A percentile compares a stretch with the other conserved stretches of the same genome.
Evolutionary conservation across 2,797 vertebrate genomes (phyloP).

Genomic region (Xerus rutilus): DNA sequence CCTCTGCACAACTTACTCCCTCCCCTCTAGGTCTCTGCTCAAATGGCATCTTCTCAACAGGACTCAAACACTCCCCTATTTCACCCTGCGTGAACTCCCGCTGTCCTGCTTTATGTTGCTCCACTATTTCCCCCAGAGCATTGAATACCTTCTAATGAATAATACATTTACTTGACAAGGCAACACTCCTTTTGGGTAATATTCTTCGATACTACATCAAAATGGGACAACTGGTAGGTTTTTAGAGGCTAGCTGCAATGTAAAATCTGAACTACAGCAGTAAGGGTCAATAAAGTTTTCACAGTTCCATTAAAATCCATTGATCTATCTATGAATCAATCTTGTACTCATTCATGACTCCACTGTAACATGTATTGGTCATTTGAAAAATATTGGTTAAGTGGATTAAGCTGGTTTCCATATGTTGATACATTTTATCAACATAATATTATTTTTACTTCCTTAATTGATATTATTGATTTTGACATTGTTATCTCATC

Average conservation of each 20-base stretch:
- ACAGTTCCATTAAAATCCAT: not conserved
- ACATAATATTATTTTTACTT: not conserved
- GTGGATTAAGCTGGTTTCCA: not conserved
- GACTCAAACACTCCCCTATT: not conserved
- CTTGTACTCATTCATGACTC: not conserved
- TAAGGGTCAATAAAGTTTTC: not conserved
- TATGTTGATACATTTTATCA: not conserved
- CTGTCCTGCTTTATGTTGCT: not conserved
- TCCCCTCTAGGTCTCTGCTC: not conserved
- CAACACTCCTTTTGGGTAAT: not conserved
- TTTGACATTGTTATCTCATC: not conserved
- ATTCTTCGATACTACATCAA: not conserved
- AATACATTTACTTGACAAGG: not conserved
- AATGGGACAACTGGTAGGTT: not conserved
- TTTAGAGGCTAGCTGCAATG: not conserved
- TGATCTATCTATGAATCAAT: not conserved
- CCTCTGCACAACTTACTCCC: not conserved
- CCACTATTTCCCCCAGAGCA: not conserved
- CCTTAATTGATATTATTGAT: not conserved
- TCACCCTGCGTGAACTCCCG: not conserved
- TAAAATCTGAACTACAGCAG: not conserved
- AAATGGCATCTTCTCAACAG: not conserved
- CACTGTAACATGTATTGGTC: not conserved
- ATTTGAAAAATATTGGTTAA: slow-evolving; percentile 10
- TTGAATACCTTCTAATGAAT: not conserved